Evolutionary conservation across 2,888 invertebrate species (phyloP).

Genomic region (Salticus scenicus): DNA sequence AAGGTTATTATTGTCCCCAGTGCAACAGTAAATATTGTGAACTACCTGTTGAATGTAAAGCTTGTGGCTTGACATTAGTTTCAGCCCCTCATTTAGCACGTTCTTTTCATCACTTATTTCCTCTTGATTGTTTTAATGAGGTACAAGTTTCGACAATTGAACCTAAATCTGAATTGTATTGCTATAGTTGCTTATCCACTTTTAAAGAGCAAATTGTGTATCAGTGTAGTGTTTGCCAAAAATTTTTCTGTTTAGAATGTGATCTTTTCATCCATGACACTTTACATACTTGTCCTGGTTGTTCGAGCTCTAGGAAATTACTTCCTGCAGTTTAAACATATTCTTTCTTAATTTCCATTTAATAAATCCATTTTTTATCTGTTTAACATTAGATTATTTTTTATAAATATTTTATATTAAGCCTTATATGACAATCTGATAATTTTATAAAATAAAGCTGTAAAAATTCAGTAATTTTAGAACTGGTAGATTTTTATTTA

Average conservation of each 20-base stretch:
- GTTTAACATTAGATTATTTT: no score
- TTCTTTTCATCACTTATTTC: slow-evolving; percentile 97
- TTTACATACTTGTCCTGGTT: slow-evolving; percentile 96
- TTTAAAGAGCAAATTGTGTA: slow-evolving; percentile 79
- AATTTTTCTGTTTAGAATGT: slow-evolving; percentile 94
- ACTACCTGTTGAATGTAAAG: slow-evolving; percentile 95
- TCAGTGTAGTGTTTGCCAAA: slow-evolving; percentile 86
- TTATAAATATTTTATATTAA: no score
- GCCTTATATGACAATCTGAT: no score
- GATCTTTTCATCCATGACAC: slow-evolving; percentile 95
- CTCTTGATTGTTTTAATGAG: slow-evolving; percentile 90
- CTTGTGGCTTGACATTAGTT: slow-evolving; percentile 94
- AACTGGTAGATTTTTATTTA: no score
- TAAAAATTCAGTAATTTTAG: no score
- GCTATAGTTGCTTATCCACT: slow-evolving; percentile 74
- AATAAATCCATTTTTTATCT: no score
- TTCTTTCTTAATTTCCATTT: no score
- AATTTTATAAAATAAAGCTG: no score
- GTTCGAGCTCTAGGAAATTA: slow-evolving; percentile 79
- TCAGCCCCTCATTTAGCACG: slow-evolving; percentile 98
- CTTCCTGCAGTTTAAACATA: no score
- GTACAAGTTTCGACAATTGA: slow-evolving; percentile 80
- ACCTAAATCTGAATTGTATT: slow-evolving; percentile 56
- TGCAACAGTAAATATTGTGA: slow-evolving; percentile 98
- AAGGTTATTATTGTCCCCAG: slow-evolving; percentile 80